Conservation (phyloP, 2,888 invertebrate genomes). For the Noctua fimbriata region DNA sequence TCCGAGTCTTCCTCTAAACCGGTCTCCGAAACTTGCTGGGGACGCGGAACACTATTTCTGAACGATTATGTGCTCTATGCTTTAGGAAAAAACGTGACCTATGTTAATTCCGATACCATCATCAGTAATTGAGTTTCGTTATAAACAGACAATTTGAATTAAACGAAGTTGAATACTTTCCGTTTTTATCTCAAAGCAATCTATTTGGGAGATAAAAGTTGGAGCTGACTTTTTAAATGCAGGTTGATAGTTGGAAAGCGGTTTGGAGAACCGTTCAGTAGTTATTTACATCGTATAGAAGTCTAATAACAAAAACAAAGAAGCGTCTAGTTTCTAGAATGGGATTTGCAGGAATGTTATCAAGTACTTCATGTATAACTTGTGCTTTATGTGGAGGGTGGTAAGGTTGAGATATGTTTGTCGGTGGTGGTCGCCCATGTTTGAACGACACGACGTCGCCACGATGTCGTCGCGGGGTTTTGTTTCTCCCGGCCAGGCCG, state of each 20-base stretch:
- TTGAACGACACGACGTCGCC: slow-evolving; percentile 55
- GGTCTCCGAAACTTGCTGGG: slow-evolving; percentile 69
- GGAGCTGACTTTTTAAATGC: slow-evolving; percentile 41
- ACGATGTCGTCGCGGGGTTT: slow-evolving; percentile 70
- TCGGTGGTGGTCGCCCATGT: slow-evolving; percentile 47
- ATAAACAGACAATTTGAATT: slow-evolving; percentile 62
- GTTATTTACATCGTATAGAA: slow-evolving; percentile 51
- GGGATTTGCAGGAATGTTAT: slow-evolving; percentile 61
- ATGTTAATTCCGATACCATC: slow-evolving; percentile 62
- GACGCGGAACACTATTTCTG: slow-evolving; percentile 67
- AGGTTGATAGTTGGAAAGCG: slow-evolving; percentile 56
- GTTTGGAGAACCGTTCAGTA: slow-evolving; percentile 49
- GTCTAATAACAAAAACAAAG: slow-evolving; percentile 63
- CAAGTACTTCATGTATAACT: slow-evolving; percentile 29
- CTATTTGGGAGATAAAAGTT: slow-evolving; percentile 54
- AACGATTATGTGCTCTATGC: slow-evolving; percentile 68
- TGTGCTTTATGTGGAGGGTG: slow-evolving; percentile 52
- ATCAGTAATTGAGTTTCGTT: slow-evolving; percentile 58
- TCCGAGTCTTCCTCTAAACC: slow-evolving; percentile 72
- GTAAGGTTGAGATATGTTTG: slow-evolving; percentile 62
- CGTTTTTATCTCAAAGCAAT: slow-evolving; percentile 62
- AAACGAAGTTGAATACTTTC: slow-evolving; percentile 62
- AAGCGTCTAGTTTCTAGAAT: slow-evolving; percentile 63
- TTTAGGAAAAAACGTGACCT: slow-evolving; percentile 61
- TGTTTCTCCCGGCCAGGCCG: slow-evolving; percentile 71